Evolutionary conservation across 2,113 vertebrate genomes (phyloP).

Genomic region (Grus americana): DNA sequence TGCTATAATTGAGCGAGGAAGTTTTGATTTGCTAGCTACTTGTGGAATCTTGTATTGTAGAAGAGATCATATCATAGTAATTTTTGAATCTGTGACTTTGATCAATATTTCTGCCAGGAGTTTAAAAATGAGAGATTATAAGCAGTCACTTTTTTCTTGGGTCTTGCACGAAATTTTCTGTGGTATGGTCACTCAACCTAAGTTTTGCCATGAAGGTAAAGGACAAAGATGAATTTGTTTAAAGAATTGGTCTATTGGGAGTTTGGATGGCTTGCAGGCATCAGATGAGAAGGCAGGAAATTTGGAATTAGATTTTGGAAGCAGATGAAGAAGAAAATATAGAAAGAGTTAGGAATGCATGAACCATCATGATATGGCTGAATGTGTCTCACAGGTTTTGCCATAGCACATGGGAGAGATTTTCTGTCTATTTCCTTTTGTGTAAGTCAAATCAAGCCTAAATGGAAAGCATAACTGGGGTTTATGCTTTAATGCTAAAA

Average conservation of each 20-base stretch:
- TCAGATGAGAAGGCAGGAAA: background rate
- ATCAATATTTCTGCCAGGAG: background rate
- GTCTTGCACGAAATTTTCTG: background rate
- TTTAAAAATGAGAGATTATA: background rate
- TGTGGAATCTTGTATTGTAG: background rate
- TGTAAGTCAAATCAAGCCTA: background rate
- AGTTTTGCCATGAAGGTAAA: background rate
- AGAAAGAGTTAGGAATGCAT: background rate
- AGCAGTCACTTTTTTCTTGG: background rate
- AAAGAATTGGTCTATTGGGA: background rate
- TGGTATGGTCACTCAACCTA: background rate
- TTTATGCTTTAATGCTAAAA: background rate
- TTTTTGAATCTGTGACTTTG: background rate
- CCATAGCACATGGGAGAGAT: background rate
- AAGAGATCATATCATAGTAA: background rate
- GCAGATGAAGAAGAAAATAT: background rate
- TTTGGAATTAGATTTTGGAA: background rate
- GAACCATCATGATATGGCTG: background rate
- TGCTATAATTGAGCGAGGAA: background rate
- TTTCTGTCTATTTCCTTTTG: background rate
- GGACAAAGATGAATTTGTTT: background rate
- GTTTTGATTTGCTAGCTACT: background rate
- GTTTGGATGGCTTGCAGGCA: background rate
- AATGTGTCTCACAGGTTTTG: background rate
- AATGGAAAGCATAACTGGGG: background rate